Evolutionary conservation across 2,888 invertebrate genomes (phyloP).

Genomic region (Phyllotreta striolata): DNA sequence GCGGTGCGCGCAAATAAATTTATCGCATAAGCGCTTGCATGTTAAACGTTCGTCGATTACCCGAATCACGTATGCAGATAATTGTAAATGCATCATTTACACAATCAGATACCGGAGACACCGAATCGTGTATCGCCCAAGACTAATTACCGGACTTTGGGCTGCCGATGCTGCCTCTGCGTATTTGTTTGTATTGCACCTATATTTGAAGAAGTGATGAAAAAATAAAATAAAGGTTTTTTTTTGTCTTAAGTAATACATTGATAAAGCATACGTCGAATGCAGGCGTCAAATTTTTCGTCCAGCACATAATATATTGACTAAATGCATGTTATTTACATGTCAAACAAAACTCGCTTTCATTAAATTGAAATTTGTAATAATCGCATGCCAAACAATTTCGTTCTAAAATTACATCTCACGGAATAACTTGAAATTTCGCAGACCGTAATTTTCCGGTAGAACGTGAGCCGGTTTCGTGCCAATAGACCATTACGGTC

Average conservation of each 20-base stretch:
- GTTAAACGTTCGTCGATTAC: slow-evolving; percentile 51
- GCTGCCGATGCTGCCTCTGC: slow-evolving; percentile 34
- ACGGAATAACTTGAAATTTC: slow-evolving; percentile 56
- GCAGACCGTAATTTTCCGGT: slow-evolving; percentile 57
- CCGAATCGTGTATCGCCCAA: slow-evolving; percentile 51
- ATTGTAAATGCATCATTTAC: slow-evolving; percentile 57
- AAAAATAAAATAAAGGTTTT: too few relatives aligned
- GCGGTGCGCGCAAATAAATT: slow-evolving; percentile 14
- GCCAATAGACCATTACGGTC: slow-evolving; percentile 54
- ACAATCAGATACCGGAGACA: slow-evolving; percentile 56
- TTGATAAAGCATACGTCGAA: too few relatives aligned
- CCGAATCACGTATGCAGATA: slow-evolving; percentile 55
- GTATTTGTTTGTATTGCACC: slow-evolving; percentile 50
- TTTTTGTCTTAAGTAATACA: too few relatives aligned
- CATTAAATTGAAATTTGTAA: slow-evolving; percentile 37
- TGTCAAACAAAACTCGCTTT: slow-evolving; percentile 35
- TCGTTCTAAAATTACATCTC: slow-evolving; percentile 50
- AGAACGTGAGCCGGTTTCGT: slow-evolving; percentile 54
- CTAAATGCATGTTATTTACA: slow-evolving; percentile 25
- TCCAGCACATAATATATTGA: slow-evolving; percentile 29
- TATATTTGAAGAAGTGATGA: slow-evolving; percentile 45
- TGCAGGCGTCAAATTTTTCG: slow-evolving; percentile 12
- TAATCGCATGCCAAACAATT: slow-evolving; percentile 45
- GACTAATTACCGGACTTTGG: slow-evolving; percentile 48
- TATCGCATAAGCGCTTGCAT: slow-evolving; percentile 45